These are phyloP conservation scores for Capromys pilorides DNA, from an alignment of 2,797 vertebrate genomes.

Conservation along the genomic window DNA sequence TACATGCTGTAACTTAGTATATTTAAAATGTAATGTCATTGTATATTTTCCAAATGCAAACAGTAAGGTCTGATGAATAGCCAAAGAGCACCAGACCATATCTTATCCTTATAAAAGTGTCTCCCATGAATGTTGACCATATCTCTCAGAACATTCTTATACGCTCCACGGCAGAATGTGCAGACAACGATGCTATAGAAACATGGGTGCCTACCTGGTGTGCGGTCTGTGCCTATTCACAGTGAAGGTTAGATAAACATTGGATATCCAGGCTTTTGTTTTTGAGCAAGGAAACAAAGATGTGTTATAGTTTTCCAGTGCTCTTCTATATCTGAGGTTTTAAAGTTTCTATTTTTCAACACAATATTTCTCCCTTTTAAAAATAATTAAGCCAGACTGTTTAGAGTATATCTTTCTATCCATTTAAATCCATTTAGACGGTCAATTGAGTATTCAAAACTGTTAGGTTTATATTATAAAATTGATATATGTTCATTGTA, in stretches of 20 bases:
- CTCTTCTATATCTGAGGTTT: conserved; percentile 15
- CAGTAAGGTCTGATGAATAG: conserved; percentile 70
- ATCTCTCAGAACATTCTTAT: conserved; percentile 55
- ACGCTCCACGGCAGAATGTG: neutral
- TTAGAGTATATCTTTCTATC: conserved; percentile 42
- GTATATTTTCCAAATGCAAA: conserved; percentile 81
- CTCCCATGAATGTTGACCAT: conserved; percentile 56
- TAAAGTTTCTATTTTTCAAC: conserved; percentile 52
- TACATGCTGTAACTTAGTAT: conserved; percentile 53
- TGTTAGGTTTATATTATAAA: conserved; percentile 50
- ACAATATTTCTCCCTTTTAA: conserved; percentile 35
- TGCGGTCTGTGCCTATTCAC: conserved; percentile 62
- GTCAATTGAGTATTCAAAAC: conserved; percentile 54
- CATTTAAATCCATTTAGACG: conserved; percentile 58
- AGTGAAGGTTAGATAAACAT: conserved; percentile 65
- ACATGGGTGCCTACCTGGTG: conserved; percentile 46
- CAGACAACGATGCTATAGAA: conserved; percentile 57
- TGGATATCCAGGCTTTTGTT: conserved; percentile 39
- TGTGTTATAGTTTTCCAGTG: conserved; percentile 59
- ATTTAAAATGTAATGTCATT: conserved; percentile 73
- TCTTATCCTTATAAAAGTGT: conserved; percentile 80
- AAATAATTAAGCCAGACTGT: conserved; percentile 56
- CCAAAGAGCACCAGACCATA: conserved; percentile 73
- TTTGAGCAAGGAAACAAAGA: conserved; percentile 55
- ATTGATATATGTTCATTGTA: conserved; percentile 11